phyloP scores from a whole-genome alignment of 2,113 vertebrate species.

The Oncorhynchus mykiss region DNA sequence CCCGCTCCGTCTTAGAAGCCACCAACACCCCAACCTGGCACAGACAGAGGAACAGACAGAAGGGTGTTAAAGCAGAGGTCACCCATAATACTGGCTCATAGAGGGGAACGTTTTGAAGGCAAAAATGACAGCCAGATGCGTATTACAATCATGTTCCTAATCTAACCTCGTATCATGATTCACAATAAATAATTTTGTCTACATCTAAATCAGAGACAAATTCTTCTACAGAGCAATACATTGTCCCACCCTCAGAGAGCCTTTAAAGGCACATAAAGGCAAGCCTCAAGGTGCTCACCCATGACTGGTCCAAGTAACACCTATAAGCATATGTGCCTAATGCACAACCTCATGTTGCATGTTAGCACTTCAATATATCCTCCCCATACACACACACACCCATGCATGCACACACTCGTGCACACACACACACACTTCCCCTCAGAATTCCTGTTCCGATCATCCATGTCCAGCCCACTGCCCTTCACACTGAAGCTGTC shows the following conservation, averaged over 20 bases:
- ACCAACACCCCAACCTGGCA: conserved; percentile 58
- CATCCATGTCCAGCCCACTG: neutral
- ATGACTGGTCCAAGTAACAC: conserved; percentile 15
- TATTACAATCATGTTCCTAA: conserved; percentile 2
- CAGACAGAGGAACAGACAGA: neutral
- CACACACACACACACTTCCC: neutral
- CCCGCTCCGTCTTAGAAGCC: conserved; percentile 66
- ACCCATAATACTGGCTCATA: neutral
- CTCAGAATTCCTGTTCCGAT: neutral
- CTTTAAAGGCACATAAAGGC: conserved; percentile 40
- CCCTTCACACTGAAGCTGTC: neutral
- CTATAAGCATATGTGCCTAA: conserved; percentile 30
- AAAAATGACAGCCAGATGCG: conserved; percentile 52
- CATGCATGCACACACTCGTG: neutral
- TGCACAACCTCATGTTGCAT: neutral
- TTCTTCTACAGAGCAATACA: conserved; percentile 23
- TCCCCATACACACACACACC: conserved; percentile 12
- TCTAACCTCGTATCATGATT: conserved; percentile 28
- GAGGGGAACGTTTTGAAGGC: conserved; percentile 18
- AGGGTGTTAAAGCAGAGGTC: neutral
- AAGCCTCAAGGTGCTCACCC: neutral
- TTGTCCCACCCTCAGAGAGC: conserved; percentile 10
- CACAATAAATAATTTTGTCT: conserved; percentile 53
- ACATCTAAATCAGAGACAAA: conserved; percentile 24
- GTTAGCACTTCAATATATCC: neutral